phyloP scores from a whole-genome alignment of 2,797 vertebrate species.

The Sebastes ruberrimus region DNA sequence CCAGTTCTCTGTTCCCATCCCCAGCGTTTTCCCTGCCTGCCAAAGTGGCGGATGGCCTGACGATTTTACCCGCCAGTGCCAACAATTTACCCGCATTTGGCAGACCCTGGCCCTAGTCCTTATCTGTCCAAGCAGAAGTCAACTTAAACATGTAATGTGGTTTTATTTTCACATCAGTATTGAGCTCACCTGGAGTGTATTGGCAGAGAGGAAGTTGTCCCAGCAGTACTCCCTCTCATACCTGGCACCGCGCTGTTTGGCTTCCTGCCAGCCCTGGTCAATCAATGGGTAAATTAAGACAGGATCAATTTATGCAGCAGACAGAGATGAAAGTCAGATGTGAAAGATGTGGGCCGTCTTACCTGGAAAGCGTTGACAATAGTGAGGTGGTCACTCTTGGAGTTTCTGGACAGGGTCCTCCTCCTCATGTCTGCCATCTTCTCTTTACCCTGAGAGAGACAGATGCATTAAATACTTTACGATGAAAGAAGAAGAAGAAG shows the following conservation, averaged over 20 bases:
- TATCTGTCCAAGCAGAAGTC: background rate
- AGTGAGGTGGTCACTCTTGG: slow-evolving; percentile 95
- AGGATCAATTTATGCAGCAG: background rate
- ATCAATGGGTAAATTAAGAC: slow-evolving; percentile 11
- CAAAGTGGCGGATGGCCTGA: too few relatives aligned
- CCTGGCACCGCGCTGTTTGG: slow-evolving; percentile 86
- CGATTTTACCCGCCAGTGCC: too few relatives aligned
- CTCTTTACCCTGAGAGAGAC: slow-evolving; percentile 91
- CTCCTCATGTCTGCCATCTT: slow-evolving; percentile 94
- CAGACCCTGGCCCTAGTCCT: background rate
- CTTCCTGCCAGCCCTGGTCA: slow-evolving; percentile 93
- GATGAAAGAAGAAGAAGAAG: background rate
- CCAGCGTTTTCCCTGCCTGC: too few relatives aligned
- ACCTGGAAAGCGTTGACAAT: slow-evolving; percentile 95
- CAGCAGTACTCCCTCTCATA: slow-evolving; percentile 95
- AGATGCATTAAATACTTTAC: background rate
- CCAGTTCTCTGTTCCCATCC: too few relatives aligned
- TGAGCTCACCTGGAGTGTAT: slow-evolving; percentile 90
- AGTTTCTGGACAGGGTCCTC: slow-evolving; percentile 89
- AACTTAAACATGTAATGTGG: background rate
- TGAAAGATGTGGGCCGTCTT: slow-evolving; percentile 18
- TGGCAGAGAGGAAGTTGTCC: slow-evolving; percentile 96
- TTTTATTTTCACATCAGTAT: background rate
- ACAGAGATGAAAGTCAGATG: background rate
- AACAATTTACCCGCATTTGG: too few relatives aligned